Evolutionary conservation across 2,888 invertebrate species (phyloP), one percentile per base, ranked within the genome.

Genomic region (Lacanobia oleracea): DNA sequence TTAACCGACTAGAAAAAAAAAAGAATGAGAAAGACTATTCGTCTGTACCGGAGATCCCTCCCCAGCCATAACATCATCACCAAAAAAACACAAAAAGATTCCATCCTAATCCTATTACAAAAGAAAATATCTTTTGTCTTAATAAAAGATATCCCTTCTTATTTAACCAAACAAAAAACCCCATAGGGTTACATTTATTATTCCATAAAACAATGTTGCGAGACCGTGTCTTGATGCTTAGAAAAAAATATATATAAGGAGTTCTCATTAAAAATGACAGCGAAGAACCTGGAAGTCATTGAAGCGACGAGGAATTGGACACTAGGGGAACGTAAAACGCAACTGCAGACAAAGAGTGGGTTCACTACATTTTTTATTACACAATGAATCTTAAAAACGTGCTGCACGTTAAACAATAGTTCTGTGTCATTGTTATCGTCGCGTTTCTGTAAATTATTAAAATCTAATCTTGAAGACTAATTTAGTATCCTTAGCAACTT

Each of bases 191-290:
- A 21, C 21, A 60, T 63, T n/a, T 37, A 50, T 50, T 50, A 10
- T 51, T 27, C 60, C 37, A 27, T n/a, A 56, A 50, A 62, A 57
- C 79, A 51, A 57, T 40, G 45, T 57, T 8, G 37, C n/a, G 48
- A 60, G 65, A 53, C 51, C 56, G 66, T 78, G 23, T 48, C 21
- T 21, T 62, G 45, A 51, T 69, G 40, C 79, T 67, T 40, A 50
- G 23, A 60, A 62, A 66, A 65, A 64, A 53, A 18, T 61, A 66
- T 43, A 18, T 61, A 66, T 43, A 21, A 53, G 68, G 56, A 68
- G 16, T 88, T 85, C 82, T 86, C 85, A 87, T 86, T 89, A 86
- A 89, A 87, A 87, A 88, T 87, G 83, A 85, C 84, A 83, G 79
- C 75, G 68, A 83, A 84, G 82, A 78, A 70, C 75, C 68, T 72